Base-by-base conservation (phyloP, 2,113 vertebrate genomes). In the Centropus bengalensis region DNA sequence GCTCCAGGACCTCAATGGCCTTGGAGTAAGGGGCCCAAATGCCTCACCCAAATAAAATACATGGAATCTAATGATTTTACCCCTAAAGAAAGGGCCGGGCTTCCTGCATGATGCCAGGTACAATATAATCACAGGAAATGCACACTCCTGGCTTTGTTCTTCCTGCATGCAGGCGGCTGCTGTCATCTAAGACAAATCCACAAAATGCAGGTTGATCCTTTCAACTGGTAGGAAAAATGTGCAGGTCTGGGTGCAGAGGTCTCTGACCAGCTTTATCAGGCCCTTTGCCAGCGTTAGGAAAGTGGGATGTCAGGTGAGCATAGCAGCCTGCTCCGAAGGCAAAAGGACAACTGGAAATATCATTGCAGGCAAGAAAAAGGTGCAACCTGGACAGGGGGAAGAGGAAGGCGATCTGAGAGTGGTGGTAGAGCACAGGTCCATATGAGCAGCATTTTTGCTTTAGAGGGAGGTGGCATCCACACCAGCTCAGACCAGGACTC, bases 231-330 rank as follows among this genome's bases (percentile, higher is more conserved):
- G 47, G 45, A 78, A 83, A 94, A 91, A 81, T 23, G 77, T 62
- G 62, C 79, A 56, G 44, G 55, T 81, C 40, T 83, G 88, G 82
- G 79, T 68, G 79, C 67, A 79, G 63, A 91, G 87, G 75, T 78
- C 80, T 86, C 68, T 80, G 66, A 62, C 20, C 64, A 93, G 62
- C 70, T 94, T 74, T 96, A 77, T 14, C 47, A 47, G 87, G 91
- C 86, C 47, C 4, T 71, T 40, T 38, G 77, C 82, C 93, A 82
- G 3, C 12, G 51, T 82, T 47, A 36, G 28, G 78, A 73, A 66
- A 93, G 68, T 71, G 60, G 67, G 47, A 17, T 14, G 54, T 64
- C 78, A 52, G 3, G 1, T 26, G 45, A 91, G 63, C 73, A 54
- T 73, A 62, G 74, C 33, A 87, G 76, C 10, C 51, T 82, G 13